Percentiles rank a stretch among this genome's conserved stretches.
Conservation (phyloP, 1,140 invertebrate genomes). For the Pemphigus obesinymphae region DNA sequence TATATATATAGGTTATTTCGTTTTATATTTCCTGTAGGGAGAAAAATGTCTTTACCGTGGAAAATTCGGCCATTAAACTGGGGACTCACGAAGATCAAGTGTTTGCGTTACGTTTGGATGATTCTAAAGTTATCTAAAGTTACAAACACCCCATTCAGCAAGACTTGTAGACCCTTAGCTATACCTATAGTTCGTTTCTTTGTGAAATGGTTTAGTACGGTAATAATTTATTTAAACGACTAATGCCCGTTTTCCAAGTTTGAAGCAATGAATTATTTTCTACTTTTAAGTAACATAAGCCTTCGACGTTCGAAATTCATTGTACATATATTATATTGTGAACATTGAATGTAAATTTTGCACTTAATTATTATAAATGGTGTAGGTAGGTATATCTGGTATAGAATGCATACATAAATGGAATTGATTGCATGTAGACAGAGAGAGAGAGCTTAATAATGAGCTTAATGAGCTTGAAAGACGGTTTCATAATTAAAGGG, state of each 20-base stretch:
- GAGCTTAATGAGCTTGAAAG: no score
- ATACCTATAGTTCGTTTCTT: background rate
- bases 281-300: constrained; percentile 26
- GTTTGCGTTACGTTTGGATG: constrained; percentile 27
- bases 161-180: constrained; percentile 8
- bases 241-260: background rate
- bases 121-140: constrained; percentile 25
- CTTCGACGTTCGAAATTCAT: background rate
- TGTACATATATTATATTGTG: no score
- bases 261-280: constrained; percentile 29
- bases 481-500: no score
- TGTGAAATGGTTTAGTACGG: background rate
- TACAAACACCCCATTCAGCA: constrained; percentile 25
- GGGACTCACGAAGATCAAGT: constrained; percentile 1
- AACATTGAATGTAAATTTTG: background rate
- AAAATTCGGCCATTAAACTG: background rate
- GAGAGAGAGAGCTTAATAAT: no score
- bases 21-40: no score
- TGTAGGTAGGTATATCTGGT: no score
- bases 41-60: background rate
- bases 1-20: no score
- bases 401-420: no score
- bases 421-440: no score
- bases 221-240: constrained; percentile 27
- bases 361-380: background rate